Evolutionary conservation across 2,797 vertebrate genomes (phyloP).

Genomic region (Enteromius mattozi): DNA sequence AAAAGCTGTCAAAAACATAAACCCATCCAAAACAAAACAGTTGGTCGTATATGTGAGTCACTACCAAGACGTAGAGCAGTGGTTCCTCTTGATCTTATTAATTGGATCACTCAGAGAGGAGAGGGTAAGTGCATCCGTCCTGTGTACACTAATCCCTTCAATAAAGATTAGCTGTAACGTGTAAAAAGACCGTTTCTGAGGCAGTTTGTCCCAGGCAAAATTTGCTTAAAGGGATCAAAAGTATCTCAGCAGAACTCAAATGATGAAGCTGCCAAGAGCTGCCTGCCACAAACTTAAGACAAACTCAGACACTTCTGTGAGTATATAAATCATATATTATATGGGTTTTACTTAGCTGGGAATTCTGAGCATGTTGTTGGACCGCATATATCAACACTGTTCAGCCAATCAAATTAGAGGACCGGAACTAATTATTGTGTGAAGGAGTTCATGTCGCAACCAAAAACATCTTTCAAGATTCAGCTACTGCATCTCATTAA

Average conservation of each 20-base stretch:
- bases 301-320: neutral
- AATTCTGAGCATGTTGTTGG: neutral
- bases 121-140: slow-evolving; percentile 33
- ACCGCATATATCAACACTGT: neutral
- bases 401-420: neutral
- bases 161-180: slow-evolving; percentile 57
- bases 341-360: neutral
- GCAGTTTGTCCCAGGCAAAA: slow-evolving; percentile 53
- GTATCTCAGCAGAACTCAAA: slow-evolving; percentile 46
- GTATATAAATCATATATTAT: neutral
- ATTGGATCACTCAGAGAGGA: slow-evolving; percentile 47
- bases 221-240: slow-evolving; percentile 60
- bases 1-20: slow-evolving; percentile 25
- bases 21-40: neutral
- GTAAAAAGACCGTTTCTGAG: slow-evolving; percentile 63
- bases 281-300: neutral
- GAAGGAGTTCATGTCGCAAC: neutral
- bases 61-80: neutral
- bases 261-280: slow-evolving; percentile 15
- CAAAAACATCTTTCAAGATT: neutral
- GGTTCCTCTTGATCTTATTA: slow-evolving; percentile 36
- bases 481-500: neutral
- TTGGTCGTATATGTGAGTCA: slow-evolving; percentile 1
- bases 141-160: slow-evolving; percentile 41
- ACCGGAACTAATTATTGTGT: neutral